These are phyloP conservation scores for Tuberolachnus salignus DNA, from an alignment of 2,888 invertebrate genomes.

Conservation along the genomic window DNA sequence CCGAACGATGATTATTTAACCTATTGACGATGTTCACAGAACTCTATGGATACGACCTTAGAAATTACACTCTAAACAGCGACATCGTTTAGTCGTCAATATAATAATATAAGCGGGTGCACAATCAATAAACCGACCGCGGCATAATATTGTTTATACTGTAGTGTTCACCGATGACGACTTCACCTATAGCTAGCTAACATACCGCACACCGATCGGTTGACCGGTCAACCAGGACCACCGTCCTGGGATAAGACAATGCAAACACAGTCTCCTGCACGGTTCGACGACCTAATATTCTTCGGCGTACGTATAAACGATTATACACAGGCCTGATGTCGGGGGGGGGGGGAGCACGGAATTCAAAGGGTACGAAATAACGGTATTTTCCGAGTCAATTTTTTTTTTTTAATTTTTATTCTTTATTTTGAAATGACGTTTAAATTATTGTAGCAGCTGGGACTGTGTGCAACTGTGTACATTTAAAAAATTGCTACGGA, in stretches of 20 bases:
- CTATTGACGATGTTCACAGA: constrained; percentile 38
- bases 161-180: constrained; percentile 20
- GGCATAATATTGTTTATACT: too few species aligned
- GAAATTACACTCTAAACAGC: constrained; percentile 33
- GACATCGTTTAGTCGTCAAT: constrained; percentile 36
- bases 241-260: constrained; percentile 36
- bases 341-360: background rate
- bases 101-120: constrained; percentile 15
- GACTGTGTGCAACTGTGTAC: too few species aligned
- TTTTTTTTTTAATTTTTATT: too few species aligned
- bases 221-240: constrained; percentile 52
- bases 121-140: constrained; percentile 47
- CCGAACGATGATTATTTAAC: constrained; percentile 36
- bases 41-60: constrained; percentile 54
- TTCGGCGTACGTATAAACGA: constrained; percentile 4
- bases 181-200: constrained; percentile 24
- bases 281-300: constrained; percentile 49
- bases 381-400: too few species aligned
- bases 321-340: background rate
- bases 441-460: too few species aligned
- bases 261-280: constrained; percentile 29
- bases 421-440: too few species aligned
- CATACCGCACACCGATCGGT: constrained; percentile 50
- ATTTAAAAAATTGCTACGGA: too few species aligned
- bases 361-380: background rate